Evolutionary conservation across 2,113 vertebrate genomes (phyloP).

Genomic region (Meriones unguiculatus): DNA sequence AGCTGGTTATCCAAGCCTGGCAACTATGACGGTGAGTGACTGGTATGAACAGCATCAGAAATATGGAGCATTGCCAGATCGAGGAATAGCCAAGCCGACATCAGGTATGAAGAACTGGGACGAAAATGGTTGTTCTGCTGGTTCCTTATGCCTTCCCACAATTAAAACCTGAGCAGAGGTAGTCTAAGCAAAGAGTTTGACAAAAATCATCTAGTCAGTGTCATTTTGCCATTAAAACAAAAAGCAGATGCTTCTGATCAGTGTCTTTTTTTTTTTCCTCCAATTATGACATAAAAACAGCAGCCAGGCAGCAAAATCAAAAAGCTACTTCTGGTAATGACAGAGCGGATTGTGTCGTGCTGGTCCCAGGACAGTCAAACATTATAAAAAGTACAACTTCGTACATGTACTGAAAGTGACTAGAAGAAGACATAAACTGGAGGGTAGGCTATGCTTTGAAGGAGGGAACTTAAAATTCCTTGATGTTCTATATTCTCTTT

Average conservation of each 20-base stretch:
- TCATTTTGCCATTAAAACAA: slow-evolving; percentile 39
- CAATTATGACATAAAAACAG: slow-evolving; percentile 42
- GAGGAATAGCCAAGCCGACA: slow-evolving; percentile 83
- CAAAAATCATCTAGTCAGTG: neutral
- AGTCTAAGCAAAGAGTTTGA: slow-evolving; percentile 3
- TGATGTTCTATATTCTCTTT: slow-evolving; percentile 1
- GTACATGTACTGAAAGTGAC: neutral
- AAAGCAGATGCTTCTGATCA: neutral
- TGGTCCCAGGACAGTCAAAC: neutral
- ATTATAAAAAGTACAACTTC: neutral
- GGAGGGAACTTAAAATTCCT: slow-evolving; percentile 8
- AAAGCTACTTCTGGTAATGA: neutral
- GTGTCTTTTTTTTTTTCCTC: slow-evolving; percentile 4
- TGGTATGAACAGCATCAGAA: slow-evolving; percentile 95
- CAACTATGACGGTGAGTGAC: slow-evolving; percentile 96
- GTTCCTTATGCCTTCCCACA: neutral
- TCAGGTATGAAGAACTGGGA: slow-evolving; percentile 81
- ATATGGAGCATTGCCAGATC: slow-evolving; percentile 88
- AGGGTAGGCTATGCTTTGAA: neutral
- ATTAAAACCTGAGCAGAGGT: slow-evolving; percentile 5
- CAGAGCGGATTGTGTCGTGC: neutral
- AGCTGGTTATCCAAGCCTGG: slow-evolving; percentile 94
- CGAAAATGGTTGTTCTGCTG: neutral
- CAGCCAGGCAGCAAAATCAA: slow-evolving; percentile 29
- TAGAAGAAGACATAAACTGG: neutral